Evolutionary conservation across 2,888 invertebrate species (phyloP).

Genomic region (Hedychridium roseum): DNA sequence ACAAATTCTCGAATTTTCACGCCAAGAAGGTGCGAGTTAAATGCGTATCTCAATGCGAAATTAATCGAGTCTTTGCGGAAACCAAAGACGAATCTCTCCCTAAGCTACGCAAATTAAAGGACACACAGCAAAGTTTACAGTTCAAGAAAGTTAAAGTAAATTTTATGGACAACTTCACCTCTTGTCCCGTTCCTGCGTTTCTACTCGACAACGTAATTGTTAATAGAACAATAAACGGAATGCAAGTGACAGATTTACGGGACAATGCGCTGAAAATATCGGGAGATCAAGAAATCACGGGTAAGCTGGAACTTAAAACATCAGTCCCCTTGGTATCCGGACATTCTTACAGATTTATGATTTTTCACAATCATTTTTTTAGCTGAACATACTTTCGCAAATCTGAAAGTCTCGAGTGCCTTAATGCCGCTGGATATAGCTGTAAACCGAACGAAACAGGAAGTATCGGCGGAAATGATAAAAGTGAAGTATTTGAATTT

Average conservation of each 20-base stretch:
- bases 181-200: constrained; percentile 52
- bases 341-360: neutral
- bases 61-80: constrained; percentile 25
- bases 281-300: constrained; percentile 65
- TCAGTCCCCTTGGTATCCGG: neutral
- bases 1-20: constrained; percentile 19
- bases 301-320: constrained; percentile 31
- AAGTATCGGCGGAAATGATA: constrained; percentile 21
- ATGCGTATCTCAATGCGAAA: constrained; percentile 36
- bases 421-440: constrained; percentile 33
- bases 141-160: constrained; percentile 51
- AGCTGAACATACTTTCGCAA: constrained; percentile 34
- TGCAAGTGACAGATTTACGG: constrained; percentile 62
- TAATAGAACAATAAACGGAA: constrained; percentile 65
- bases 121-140: constrained; percentile 35
- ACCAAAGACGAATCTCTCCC: constrained; percentile 15
- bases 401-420: constrained; percentile 24
- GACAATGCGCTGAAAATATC: constrained; percentile 64
- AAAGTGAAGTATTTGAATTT: constrained; percentile 35
- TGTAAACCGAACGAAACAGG: constrained; percentile 24
- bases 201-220: constrained; percentile 62
- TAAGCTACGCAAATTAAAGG: constrained; percentile 22
- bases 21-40: constrained; percentile 32
- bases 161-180: constrained; percentile 25
- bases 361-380: constrained; percentile 4